A percentile compares a stretch with the other conserved stretches of the same genome.
These are phyloP conservation scores for Drosophila formosana DNA, from an alignment of 2,888 invertebrate species.

Conservation along the genomic window DNA sequence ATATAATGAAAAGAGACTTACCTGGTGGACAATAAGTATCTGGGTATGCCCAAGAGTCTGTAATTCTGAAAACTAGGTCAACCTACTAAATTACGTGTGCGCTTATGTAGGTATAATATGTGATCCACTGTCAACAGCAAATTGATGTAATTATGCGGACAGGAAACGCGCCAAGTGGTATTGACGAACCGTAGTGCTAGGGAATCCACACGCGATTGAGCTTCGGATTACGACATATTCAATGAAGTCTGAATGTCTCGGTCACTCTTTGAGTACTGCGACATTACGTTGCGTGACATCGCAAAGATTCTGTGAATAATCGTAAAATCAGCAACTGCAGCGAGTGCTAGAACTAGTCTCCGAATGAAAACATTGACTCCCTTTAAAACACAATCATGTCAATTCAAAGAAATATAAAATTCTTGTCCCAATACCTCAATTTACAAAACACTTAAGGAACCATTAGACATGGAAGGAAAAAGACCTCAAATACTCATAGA, in stretches of 20 bases:
- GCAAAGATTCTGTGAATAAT: background rate
- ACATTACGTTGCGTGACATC: background rate
- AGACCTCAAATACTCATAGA: conserved; percentile 13
- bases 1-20: background rate
- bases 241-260: conserved; percentile 9
- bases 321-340: background rate
- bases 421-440: conserved; percentile 3
- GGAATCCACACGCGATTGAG: conserved; percentile 9
- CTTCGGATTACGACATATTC: background rate
- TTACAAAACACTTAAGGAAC: conserved; percentile 29
- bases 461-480: conserved; percentile 12
- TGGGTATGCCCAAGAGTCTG: background rate
- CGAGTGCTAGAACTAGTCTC: background rate
- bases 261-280: conserved; percentile 11
- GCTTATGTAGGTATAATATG: conserved; percentile 13
- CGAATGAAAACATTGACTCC: conserved; percentile 4
- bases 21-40: conserved; percentile 13
- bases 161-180: conserved; percentile 40
- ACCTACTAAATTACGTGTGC: background rate
- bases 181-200: conserved; percentile 13
- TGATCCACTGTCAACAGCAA: conserved; percentile 39
- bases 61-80: conserved; percentile 38
- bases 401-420: conserved; percentile 7
- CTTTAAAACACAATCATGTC: conserved; percentile 4
- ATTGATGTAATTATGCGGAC: conserved; percentile 46